Evolutionary conservation across 2,888 invertebrate species (phyloP), one percentile per base, ranked within the genome.

Genomic region (Apodemia hepburni): DNA sequence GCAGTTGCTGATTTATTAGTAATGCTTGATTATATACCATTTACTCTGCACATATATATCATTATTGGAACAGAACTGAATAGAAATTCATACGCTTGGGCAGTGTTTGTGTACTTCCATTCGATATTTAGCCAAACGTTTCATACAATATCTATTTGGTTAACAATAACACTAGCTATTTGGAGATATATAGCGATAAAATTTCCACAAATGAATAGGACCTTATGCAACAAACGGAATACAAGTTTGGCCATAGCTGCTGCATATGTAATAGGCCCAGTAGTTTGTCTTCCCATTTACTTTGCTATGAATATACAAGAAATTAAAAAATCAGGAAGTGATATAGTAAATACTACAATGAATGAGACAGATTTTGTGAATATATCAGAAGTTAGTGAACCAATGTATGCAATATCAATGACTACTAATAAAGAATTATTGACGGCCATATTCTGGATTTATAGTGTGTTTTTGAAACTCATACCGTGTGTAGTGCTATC

Each of bases 1-100:
- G 98, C 98, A 0, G 95, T 98, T 3, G 97, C 98, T 3, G 98
- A 98, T 81, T 93, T 98, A 57, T 92, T 98, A 22, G 98, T 98
- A 47, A 98, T 98, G 95, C 92, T 98, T 73, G 97, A 97, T 76
- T 98, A 98, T 84, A 96, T 98, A 66, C 98, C 98, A 0, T 97
- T 97, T 78, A 95, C 97, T 1, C 93, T 96, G 64, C 96, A 97
- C 79, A 94, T 95, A 67, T 96, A 96, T 76, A 93, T 96, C 22
- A 92, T 94, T 59, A 88, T 92, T 27, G 87, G 89, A 5, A 83
- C 88, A 18, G 86, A 81, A 63, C 80, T 88, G 29, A 89, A 91
- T 68, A 78, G 81, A 33, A 86, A 90, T 71, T 87, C 89, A 0
- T 97, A 97, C 80, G 93, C 93, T 3, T 97, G 97, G 96, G 95